These are phyloP conservation scores for Centropyge bicolor DNA, from an alignment of 2,797 vertebrate species.

Conservation along the genomic window DNA sequence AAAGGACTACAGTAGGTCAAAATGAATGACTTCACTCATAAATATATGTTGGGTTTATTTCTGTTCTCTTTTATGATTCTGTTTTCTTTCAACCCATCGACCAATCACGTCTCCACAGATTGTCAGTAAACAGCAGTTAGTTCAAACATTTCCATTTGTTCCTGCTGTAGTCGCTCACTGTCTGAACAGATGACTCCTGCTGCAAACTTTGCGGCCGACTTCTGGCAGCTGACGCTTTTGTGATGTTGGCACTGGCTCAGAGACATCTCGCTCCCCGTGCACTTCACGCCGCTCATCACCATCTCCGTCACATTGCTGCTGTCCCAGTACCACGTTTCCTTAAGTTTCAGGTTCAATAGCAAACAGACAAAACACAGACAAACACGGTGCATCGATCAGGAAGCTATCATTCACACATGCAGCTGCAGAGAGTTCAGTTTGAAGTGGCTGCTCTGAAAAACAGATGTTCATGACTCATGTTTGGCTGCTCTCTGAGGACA, in stretches of 20 bases:
- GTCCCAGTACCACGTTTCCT: constrained; percentile 99
- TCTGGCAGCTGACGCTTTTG: constrained; percentile 90
- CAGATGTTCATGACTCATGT: constrained; percentile 63
- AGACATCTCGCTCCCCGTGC: constrained; percentile 91
- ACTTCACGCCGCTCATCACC: constrained; percentile 95
- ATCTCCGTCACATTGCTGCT: constrained; percentile 94
- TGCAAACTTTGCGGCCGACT: constrained; percentile 87
- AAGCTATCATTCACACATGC: neutral
- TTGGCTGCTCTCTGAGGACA: constrained; percentile 41
- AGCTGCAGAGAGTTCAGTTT: constrained; percentile 15
- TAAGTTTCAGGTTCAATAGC: constrained; percentile 27
- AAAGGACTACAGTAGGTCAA: too few relatives aligned
- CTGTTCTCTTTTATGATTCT: too few relatives aligned
- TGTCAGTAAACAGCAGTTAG: neutral
- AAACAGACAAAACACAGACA: constrained; percentile 22
- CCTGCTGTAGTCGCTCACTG: constrained; percentile 86
- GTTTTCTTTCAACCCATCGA: neutral
- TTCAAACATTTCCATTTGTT: neutral
- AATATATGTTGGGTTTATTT: too few relatives aligned
- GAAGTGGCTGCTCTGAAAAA: constrained; percentile 2
- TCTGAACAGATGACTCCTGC: constrained; percentile 98
- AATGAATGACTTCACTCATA: too few relatives aligned
- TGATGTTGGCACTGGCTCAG: constrained; percentile 93
- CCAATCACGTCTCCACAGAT: too few relatives aligned
- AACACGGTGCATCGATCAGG: constrained; percentile 12